Base-by-base conservation (phyloP, 2,888 invertebrate species). In the Parnassius apollo region DNA sequence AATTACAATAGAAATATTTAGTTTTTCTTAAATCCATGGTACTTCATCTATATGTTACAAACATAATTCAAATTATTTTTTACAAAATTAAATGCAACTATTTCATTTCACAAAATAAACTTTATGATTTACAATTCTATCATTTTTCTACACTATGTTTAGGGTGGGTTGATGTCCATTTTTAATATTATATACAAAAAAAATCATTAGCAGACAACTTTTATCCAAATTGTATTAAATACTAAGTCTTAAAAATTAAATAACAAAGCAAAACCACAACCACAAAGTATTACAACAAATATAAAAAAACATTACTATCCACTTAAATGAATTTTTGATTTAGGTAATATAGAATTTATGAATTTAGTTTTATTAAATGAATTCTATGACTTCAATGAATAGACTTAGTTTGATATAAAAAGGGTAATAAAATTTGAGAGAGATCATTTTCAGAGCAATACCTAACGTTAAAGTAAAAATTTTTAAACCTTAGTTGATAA, bases 131-230 rank as follows among this genome's bases (percentile, higher is more conserved):
- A 65, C 54, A 60, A 60, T 61, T 66, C 54, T 64, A 61, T 63
- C 68, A 64, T 61, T 73, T 77, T 64, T 76, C 77, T 85, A 87
- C 72, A 68, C 88, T 88, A 88, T 68, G 77, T 76, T 85, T 67
- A 82, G 81, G 91, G 90, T 89, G 91, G 91, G 90, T 81, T 82
- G 18, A 68, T 88, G 91, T 91, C 91, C 91, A 90, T 90, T 82
- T 82, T 76, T 72, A 62, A 45, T 68, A 75, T 80, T 78, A 82
- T 78, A 71, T 84, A 81, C 80, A 83, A 69, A 67, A 66, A 65
- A 60, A 44, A 49, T 18, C 8, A 49, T 49, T 49, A 18, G n/a
- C 9, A 49, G 13, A 49, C 49, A 49, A 18, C 1, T 18, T 18
- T 18, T 18, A 1, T 18, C 18, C 18, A 18, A 18, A 18, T 18